phyloP scores from a whole-genome alignment of 1,140 invertebrate genomes.

The Gryllus bimaculatus region DNA sequence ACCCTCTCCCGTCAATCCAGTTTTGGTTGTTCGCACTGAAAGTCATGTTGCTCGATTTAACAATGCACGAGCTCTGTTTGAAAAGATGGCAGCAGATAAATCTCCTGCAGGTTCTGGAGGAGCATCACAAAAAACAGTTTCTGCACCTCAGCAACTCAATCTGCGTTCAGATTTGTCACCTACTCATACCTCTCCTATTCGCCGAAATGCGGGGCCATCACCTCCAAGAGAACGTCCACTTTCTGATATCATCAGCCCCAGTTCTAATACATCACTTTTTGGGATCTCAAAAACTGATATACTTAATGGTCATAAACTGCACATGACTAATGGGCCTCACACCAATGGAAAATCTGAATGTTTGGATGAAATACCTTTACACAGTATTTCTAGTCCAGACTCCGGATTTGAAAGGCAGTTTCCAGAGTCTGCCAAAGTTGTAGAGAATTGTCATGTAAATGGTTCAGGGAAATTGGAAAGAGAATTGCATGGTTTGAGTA shows the following conservation, averaged over 20 bases:
- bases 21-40: constrained; percentile 74
- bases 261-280: neutral
- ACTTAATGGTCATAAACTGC: neutral
- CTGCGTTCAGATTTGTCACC: neutral
- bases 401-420: neutral
- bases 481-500: neutral
- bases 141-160: neutral
- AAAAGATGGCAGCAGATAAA: constrained; percentile 71
- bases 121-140: neutral
- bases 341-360: neutral
- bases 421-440: neutral
- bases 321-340: neutral
- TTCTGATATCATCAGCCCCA: neutral
- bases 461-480: neutral
- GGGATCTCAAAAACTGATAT: neutral
- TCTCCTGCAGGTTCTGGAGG: constrained; percentile 24
- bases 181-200: neutral
- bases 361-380: neutral
- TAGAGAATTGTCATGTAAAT: neutral
- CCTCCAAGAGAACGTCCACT: neutral
- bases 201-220: neutral
- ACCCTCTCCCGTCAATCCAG: constrained; percentile 41
- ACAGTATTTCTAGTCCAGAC: neutral
- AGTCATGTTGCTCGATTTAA: constrained; percentile 85
- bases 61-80: constrained; percentile 83